Conservation (phyloP, 2,113 vertebrate species). For the Saimiri boliviensis region DNA sequence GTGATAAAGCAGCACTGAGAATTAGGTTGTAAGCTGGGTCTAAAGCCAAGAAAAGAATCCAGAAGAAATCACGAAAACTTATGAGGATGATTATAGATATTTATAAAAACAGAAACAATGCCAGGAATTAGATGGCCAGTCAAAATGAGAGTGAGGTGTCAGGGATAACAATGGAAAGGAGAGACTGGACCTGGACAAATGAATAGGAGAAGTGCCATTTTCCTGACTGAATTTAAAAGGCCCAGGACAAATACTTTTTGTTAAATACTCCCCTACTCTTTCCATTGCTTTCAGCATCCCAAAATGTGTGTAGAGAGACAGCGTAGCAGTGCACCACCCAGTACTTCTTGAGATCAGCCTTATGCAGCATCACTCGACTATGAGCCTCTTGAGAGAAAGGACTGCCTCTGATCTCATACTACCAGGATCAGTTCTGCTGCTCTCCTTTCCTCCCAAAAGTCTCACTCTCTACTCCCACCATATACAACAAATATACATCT, state of each 20-base stretch:
- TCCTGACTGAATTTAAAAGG: background rate
- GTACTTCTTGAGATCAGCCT: background rate
- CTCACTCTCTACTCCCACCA: background rate
- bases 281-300: background rate
- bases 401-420: background rate
- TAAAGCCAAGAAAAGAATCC: slow-evolving; percentile 13
- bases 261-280: background rate
- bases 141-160: background rate
- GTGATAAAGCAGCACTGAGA: background rate
- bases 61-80: background rate
- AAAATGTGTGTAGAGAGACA: background rate
- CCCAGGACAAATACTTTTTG: background rate
- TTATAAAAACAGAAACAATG: background rate
- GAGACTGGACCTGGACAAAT: background rate
- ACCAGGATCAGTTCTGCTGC: background rate
- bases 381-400: background rate
- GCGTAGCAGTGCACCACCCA: background rate
- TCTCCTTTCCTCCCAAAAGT: background rate
- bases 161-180: background rate
- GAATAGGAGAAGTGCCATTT: background rate
- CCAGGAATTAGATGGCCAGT: background rate
- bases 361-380: background rate
- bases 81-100: background rate
- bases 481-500: background rate
- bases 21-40: background rate